These are phyloP conservation scores for Heliconius ismenius DNA, from an alignment of 2,888 invertebrate genomes.

Conservation along the genomic window DNA sequence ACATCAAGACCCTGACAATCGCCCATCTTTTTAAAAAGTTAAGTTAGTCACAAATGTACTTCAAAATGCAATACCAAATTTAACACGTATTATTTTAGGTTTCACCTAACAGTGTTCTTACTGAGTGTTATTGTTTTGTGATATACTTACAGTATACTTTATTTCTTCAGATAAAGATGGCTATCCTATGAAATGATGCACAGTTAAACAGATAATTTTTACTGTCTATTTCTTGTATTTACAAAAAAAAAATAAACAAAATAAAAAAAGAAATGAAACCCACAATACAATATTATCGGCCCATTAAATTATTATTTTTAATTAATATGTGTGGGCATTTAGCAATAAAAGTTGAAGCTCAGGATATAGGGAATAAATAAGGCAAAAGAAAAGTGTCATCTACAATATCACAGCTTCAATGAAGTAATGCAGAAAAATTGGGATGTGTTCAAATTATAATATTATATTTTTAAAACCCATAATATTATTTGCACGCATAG, in stretches of 20 bases:
- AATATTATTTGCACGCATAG: slow-evolving; percentile 32
- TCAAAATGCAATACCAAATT: slow-evolving; percentile 61
- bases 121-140: slow-evolving; percentile 81
- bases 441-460: slow-evolving; percentile 27
- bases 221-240: slow-evolving; percentile 82
- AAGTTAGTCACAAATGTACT: slow-evolving; percentile 67
- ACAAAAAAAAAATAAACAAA: slow-evolving; percentile 66
- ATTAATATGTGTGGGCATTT: slow-evolving; percentile 39
- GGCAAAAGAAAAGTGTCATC: slow-evolving; percentile 49
- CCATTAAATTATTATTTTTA: slow-evolving; percentile 35
- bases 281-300: slow-evolving; percentile 35
- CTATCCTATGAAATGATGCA: slow-evolving; percentile 88
- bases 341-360: slow-evolving; percentile 54
- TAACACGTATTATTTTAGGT: slow-evolving; percentile 65
- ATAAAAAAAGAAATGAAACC: slow-evolving; percentile 36
- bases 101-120: slow-evolving; percentile 79
- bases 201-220: slow-evolving; percentile 90
- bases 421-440: slow-evolving; percentile 36
- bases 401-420: slow-evolving; percentile 44
- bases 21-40: slow-evolving; percentile 50
- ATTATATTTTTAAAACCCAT: slow-evolving; percentile 7
- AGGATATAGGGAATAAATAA: slow-evolving; percentile 53
- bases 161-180: slow-evolving; percentile 84
- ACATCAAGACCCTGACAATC: slow-evolving; percentile 61
- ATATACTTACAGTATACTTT: slow-evolving; percentile 82